Evolutionary conservation across 92 coral and sea anemone genomes (phyloP).

Genomic region (Blastomussa wellsi): DNA sequence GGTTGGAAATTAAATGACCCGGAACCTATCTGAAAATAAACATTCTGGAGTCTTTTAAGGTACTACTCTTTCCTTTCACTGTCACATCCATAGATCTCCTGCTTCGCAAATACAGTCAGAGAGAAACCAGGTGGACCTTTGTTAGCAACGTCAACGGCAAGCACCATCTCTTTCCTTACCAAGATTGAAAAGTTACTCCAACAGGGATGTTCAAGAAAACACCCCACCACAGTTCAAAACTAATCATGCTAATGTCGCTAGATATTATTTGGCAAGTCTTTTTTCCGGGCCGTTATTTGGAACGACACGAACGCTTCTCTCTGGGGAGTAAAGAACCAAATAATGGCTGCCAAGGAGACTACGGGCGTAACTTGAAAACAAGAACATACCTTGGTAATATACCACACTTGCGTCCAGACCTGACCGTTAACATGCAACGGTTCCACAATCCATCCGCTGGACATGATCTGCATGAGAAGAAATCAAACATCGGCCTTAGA

Average conservation of each 20-base stretch:
- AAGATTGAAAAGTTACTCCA: too few species aligned
- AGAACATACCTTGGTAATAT: slow-evolving; percentile 80
- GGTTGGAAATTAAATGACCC: not conserved
- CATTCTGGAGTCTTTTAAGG: too few species aligned
- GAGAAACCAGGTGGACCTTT: not conserved
- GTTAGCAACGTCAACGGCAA: not conserved
- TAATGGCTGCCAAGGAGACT: too few species aligned
- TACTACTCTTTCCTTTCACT: too few species aligned
- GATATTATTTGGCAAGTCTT: not conserved
- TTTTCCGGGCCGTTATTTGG: not conserved
- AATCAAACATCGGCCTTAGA: not conserved
- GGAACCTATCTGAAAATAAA: not conserved
- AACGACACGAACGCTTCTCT: too few species aligned
- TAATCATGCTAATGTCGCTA: not conserved
- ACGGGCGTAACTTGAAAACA: not conserved
- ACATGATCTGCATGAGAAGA: slow-evolving; percentile 61
- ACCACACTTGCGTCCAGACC: slow-evolving; percentile 86
- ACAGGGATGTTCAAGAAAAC: not conserved
- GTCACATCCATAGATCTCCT: too few species aligned
- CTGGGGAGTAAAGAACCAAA: too few species aligned
- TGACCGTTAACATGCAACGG: slow-evolving; percentile 74
- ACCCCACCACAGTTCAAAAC: not conserved
- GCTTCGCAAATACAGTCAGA: too few species aligned
- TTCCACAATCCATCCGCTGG: slow-evolving; percentile 98
- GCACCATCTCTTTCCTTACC: not conserved